Evolutionary conservation across 2,888 invertebrate species (phyloP).

Genomic region (Diabrotica balteata): DNA sequence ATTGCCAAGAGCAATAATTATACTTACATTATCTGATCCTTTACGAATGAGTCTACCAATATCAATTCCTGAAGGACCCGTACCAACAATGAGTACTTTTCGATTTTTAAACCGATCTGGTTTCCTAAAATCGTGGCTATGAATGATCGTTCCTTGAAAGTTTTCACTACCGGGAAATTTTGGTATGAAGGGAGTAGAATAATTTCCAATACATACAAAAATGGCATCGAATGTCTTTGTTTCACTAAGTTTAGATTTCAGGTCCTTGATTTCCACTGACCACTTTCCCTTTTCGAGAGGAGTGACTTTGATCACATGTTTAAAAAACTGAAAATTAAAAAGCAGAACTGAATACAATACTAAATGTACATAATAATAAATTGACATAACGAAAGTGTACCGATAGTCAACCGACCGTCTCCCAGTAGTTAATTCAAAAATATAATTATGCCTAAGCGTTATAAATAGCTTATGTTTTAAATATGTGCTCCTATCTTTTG

Average conservation of each 20-base stretch:
- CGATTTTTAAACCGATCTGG: slow-evolving; percentile 71
- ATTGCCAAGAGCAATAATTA: neutral
- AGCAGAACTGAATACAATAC: neutral
- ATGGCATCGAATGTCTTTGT: slow-evolving; percentile 74
- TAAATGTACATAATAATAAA: too few relatives aligned
- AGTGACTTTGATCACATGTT: slow-evolving; percentile 46
- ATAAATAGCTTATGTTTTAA: too few relatives aligned
- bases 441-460: too few relatives aligned
- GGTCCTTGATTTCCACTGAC: slow-evolving; percentile 67
- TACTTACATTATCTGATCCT: slow-evolving; percentile 64
- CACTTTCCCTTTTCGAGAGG: slow-evolving; percentile 64
- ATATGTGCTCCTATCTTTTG: too few relatives aligned
- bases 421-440: too few relatives aligned
- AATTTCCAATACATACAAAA: slow-evolving; percentile 85
- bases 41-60: slow-evolving; percentile 71
- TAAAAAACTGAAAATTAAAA: slow-evolving; percentile 47
- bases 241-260: slow-evolving; percentile 61
- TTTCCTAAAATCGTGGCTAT: slow-evolving; percentile 85
- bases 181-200: slow-evolving; percentile 77
- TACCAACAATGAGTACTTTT: slow-evolving; percentile 81
- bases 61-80: slow-evolving; percentile 85
- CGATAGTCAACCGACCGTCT: too few relatives aligned
- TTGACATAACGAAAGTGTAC: too few relatives aligned
- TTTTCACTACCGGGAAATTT: slow-evolving; percentile 69
- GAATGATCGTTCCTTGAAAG: slow-evolving; percentile 66